These are phyloP conservation scores for Prunella strophiata DNA, from an alignment of 2,797 vertebrate species.

Conservation along the genomic window DNA sequence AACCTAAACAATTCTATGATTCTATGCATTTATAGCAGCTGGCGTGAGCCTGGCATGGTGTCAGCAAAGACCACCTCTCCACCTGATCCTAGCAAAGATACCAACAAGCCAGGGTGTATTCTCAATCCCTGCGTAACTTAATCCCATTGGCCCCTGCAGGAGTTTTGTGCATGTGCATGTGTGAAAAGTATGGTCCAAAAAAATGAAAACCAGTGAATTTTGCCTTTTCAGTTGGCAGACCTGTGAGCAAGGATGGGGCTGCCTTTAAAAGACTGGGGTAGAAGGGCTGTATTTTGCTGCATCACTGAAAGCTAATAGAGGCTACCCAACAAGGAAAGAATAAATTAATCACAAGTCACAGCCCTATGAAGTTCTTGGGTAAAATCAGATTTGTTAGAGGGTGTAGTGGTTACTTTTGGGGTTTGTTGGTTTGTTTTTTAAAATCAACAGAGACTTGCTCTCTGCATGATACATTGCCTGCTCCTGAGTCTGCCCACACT, in stretches of 20 bases:
- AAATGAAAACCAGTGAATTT: neutral
- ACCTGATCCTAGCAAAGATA: neutral
- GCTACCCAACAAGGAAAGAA: neutral
- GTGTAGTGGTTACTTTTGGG: neutral
- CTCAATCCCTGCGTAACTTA: neutral
- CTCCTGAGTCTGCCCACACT: slow-evolving; percentile 29
- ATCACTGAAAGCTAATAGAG: neutral
- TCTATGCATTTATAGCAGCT: neutral
- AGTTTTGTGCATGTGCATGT: neutral
- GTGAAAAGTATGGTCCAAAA: neutral
- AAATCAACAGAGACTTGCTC: neutral
- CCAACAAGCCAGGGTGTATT: neutral
- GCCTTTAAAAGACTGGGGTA: neutral
- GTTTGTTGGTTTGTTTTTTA: neutral
- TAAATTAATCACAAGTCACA: neutral
- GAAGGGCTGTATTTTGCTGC: neutral
- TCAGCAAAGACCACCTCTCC: neutral
- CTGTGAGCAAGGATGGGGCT: neutral
- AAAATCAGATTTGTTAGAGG: neutral
- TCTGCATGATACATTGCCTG: neutral
- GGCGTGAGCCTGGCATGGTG: neutral
- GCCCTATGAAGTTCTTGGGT: neutral
- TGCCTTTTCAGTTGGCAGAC: neutral
- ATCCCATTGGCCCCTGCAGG: neutral
- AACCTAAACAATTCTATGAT: neutral